phyloP scores from a whole-genome alignment of 2,797 vertebrate genomes.

The Poecilia velifera region DNA sequence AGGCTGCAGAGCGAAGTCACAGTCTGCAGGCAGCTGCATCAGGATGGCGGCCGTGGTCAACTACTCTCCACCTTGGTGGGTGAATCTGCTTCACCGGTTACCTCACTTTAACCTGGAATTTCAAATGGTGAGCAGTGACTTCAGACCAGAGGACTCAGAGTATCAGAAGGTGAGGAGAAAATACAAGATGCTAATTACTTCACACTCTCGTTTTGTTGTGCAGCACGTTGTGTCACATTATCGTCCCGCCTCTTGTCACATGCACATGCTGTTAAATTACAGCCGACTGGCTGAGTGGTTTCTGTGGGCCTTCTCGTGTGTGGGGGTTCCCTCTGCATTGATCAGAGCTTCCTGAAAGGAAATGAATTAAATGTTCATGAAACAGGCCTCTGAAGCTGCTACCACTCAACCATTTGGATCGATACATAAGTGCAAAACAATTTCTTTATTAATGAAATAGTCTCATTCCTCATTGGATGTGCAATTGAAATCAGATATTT shows the following conservation, averaged over 20 bases:
- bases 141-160: slow-evolving; percentile 88
- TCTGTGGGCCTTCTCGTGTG: slow-evolving; percentile 34
- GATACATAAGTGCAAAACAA: slow-evolving; percentile 1
- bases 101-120: slow-evolving; percentile 91
- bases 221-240: slow-evolving; percentile 22
- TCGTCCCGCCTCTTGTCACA: slow-evolving; percentile 14
- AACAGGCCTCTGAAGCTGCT: slow-evolving; percentile 1
- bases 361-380: slow-evolving; percentile 25
- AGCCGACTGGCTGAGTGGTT: slow-evolving; percentile 46
- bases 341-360: slow-evolving; percentile 22
- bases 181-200: slow-evolving; percentile 33
- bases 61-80: slow-evolving; percentile 95
- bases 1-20: slow-evolving; percentile 34
- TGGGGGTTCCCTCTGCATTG: slow-evolving; percentile 33
- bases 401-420: neutral
- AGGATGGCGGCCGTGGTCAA: slow-evolving; percentile 90
- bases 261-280: slow-evolving; percentile 49
- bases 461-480: neutral
- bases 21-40: slow-evolving; percentile 26
- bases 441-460: slow-evolving; percentile 1
- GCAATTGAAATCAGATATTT: neutral
- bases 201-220: slow-evolving; percentile 38
- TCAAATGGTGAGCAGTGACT: slow-evolving; percentile 87
- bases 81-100: slow-evolving; percentile 91
- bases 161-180: slow-evolving; percentile 89